Evolutionary conservation across 2,113 vertebrate species (phyloP), one percentile per base, ranked within the genome.

Genomic region (Numenius arquata): DNA sequence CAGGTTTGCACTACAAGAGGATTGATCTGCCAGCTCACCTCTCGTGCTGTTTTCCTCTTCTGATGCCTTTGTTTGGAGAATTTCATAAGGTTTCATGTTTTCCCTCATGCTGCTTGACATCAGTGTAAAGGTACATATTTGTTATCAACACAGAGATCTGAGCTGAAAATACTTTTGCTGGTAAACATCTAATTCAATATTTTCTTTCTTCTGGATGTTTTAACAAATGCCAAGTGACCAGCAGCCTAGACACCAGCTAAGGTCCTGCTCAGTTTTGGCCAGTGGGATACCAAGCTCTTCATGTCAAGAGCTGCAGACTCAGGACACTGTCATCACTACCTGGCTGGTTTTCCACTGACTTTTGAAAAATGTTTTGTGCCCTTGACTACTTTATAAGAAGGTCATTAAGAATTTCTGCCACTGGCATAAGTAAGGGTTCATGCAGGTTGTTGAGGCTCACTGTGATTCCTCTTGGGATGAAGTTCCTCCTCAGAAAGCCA

Each of bases 11-110:
- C 19, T 47, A 18, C 11, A 34, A 30, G 30, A 75, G 11, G 13
- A 27, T 76, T 38, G 16, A 7, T 52, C 71, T 85, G 48, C 29
- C 30, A 41, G 14, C 36, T 47, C 36, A 2, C 0, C 0, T 26
- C 50, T 47, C 23, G 3, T 15, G 19, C 11, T 62, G 14, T 19
- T 88, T 48, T 73, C 48, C 18, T 70, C 45, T 90, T 85, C 36
- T 48, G 45, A 32, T 2, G 6, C 16, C 36, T 92, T 73, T 53
- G 20, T 38, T 47, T 43, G 48, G 16, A 47, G 55, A 84, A 59
- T 84, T 70, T 75, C 27, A 3, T 52, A 29, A 63, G 7, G 23
- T 63, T 68, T 82, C 23, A 17, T 73, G 32, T 17, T 79, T 91
- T 71, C 29, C 72, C 27, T 77, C n/a, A 58, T 55, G 38, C 41